Base-by-base conservation (phyloP, 2,113 vertebrate species). In the Helogale parvula region DNA sequence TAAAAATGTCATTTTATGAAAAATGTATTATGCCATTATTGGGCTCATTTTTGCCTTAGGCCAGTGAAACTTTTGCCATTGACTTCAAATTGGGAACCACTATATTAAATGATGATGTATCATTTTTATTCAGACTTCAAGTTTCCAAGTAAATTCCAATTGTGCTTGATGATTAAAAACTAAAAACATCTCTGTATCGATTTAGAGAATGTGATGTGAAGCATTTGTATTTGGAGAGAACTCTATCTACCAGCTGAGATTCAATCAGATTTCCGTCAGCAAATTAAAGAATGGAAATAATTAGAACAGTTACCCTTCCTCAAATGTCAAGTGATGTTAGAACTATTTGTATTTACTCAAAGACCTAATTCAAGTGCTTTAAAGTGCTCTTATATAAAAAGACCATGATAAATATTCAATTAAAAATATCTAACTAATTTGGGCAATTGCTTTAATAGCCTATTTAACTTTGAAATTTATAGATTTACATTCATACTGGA, bases 231-330 rank as follows among this genome's bases (percentile, higher is more conserved):
- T 68, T 92, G 41, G 25, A 97, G 33, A 90, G 60, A 72, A 68
- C 38, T 50, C 38, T 71, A 5, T 63, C 80, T 13, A 74, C 8
- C 45, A 93, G 19, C 60, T 87, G 69, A 96, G 38, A 92, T 92
- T 76, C 69, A 95, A 3, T 91, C 25, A 88, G n/a, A 19, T 92
- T 29, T 92, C 13, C 33, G 76, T 69, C 31, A 88, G n/a, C 41
- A 97, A 86, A 60, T 82, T 87, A 90, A 92, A 96, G 3, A 90
- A 76, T 82, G 35, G 5, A 96, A 96, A 90, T 87, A 81, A 89
- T 81, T 83, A 54, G 19, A 54, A 60, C 12, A 68, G 6, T 33
- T 90, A 47, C 9, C 93, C 25, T 93, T n/a, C 13, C 19, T 6
- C 50, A 93, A 90, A 85, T 76, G 31, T 63, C 31, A 66, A 89